Evolutionary conservation across 2,888 invertebrate species (phyloP), one percentile per base, ranked within the genome.

Genomic region (Nasonia oneida): DNA sequence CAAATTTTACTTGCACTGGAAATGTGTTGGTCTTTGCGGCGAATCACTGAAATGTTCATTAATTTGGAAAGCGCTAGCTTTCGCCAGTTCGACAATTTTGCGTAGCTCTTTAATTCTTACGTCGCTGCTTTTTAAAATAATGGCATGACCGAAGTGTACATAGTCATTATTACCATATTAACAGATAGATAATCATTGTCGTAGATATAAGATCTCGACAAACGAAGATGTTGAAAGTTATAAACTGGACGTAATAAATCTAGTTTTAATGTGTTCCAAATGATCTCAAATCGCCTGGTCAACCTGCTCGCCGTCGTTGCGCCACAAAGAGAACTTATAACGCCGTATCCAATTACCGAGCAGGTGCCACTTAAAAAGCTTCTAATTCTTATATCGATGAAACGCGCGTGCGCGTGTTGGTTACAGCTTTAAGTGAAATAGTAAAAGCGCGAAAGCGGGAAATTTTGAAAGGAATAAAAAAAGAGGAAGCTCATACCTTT

Each of bases 201-300:
- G 18, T 67, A 12, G 1, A 8, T n/a, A 23, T 0, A 5, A 6
- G 23, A n/a, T 23, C 8, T 61, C 10, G 23, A 61, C 2, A 61
- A 61, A 29, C 8, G n/a, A 61, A 61, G 23, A 61, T 61, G 57
- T 71, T 39, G 42, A 71, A 39, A n/a, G n/a, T 15, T 14, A 15
- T 29, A n/a, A 29, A 15, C n/a, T 8, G 0, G 37, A 10, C 67
- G 42, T 47, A 18, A 78, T 78, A 64, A 67, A 78, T 78, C 42
- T 23, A 67, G 18, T 23, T 42, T 67, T 78, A 78, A 78, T 78
- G 29, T 42, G 42, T 67, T 64, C 42, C 33, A 47, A 57, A 76
- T 33, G 23, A 57, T 76, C 53, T 76, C 10, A n/a, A 76, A 57
- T 57, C 57, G 57, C 23, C 37, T 15, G 15, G 29, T 76, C 14